Base-by-base conservation (phyloP, 1,140 invertebrate species). In the Aradophagus sp. region DNA sequence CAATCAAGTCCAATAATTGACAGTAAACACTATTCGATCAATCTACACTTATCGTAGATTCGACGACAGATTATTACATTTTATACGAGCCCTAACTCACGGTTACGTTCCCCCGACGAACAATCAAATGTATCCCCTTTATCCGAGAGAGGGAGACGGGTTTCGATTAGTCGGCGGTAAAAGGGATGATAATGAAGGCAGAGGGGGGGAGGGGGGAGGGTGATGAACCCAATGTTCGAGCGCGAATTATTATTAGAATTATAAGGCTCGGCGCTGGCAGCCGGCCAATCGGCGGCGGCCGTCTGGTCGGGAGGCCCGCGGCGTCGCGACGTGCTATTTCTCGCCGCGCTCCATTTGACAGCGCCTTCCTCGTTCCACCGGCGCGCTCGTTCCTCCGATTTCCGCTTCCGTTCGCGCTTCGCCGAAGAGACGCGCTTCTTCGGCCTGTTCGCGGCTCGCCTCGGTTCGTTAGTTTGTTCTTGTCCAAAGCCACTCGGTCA, bases 141-240 rank as follows among this genome's bases (percentile, higher is more conserved):
- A 23, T 4, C 8, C 20, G 29, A 6, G 2, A 3, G n/a, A 31
- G 3, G 5, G 5, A 10, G 5, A 31, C n/a, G 29, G 29, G n/a
- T 6, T 2, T 6, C 29, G 29, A 10, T 11, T 31, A 23, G 8
- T 31, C 29, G 29, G 29, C 29, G 29, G 29, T 3, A 11, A 31
- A 8, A 31, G 5, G n/a, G n/a, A n/a, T 10, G 3, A 31, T 6
- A 11, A 31, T 31, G 2, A 10, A 31, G 3, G 3, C n/a, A 5
- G 20, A 5, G 20, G 4, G 11, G 15, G 11, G 13, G 39, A 26
- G 35, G 20, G 53, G 50, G 39, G 2, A 29, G 36, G 69, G 66
- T 66, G 69, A 72, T 63, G 69, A 72, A 72, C 69, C 44, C 69
- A 72, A 56, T 61, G 50, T 72, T 63, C 38, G 45, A n/a, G 53